Evolutionary conservation across 2,113 vertebrate species (phyloP).

Genomic region (Pelecanoides urinatrix): DNA sequence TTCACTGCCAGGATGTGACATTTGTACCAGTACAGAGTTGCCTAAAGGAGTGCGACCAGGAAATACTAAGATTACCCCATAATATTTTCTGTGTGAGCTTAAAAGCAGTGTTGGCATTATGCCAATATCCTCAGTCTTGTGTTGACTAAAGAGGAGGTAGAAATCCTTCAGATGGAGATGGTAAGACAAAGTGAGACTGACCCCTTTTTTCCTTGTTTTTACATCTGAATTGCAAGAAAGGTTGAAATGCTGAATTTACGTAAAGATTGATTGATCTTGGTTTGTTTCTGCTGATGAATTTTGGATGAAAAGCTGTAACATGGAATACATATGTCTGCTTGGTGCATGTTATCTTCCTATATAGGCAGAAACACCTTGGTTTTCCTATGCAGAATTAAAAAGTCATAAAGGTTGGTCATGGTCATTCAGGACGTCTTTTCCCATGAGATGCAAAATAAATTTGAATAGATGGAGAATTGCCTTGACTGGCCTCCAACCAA

Average conservation of each 20-base stretch:
- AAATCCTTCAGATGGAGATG: neutral
- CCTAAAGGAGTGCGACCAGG: slow-evolving; percentile 18
- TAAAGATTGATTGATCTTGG: neutral
- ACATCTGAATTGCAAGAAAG: neutral
- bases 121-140: neutral
- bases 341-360: neutral
- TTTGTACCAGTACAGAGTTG: slow-evolving; percentile 8
- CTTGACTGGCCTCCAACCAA: neutral
- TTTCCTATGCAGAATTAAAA: neutral
- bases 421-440: neutral
- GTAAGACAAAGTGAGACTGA: neutral
- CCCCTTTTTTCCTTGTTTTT: neutral
- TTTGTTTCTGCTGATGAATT: neutral
- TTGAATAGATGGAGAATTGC: neutral
- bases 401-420: neutral
- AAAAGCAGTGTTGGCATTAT: slow-evolving; percentile 46
- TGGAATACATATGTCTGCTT: neutral
- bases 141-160: neutral
- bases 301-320: neutral
- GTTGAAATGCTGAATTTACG: neutral
- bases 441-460: neutral
- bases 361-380: neutral
- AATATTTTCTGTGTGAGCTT: slow-evolving; percentile 41
- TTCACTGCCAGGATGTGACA: neutral
- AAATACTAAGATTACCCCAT: slow-evolving; percentile 22